Evolutionary conservation across 1,140 invertebrate genomes (phyloP).

Genomic region (Lasioglossum baleicum): DNA sequence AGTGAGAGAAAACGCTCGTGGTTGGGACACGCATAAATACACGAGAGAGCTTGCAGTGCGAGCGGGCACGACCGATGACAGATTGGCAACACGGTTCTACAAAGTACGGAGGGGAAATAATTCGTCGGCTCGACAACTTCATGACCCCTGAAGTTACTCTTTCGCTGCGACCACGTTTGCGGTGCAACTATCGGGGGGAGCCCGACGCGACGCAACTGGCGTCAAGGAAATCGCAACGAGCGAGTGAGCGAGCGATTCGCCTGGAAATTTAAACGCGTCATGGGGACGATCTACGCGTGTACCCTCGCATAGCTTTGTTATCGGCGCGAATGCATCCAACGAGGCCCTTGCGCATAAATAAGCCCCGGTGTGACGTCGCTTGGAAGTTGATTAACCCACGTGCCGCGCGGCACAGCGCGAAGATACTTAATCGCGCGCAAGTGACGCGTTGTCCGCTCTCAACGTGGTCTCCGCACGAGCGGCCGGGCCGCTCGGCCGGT

Average conservation of each 20-base stretch:
- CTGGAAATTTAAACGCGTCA: slow-evolving; percentile 38
- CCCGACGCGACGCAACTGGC: neutral
- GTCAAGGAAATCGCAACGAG: slow-evolving; percentile 45
- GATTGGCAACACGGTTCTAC: slow-evolving; percentile 53
- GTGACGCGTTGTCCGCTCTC: neutral
- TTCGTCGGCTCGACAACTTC: slow-evolving; percentile 58
- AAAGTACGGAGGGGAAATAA: slow-evolving; percentile 53
- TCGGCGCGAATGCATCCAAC: slow-evolving; percentile 49
- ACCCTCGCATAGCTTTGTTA: slow-evolving; percentile 55
- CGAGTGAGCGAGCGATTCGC: neutral
- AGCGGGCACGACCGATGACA: slow-evolving; percentile 53
- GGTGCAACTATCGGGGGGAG: slow-evolving; percentile 42
- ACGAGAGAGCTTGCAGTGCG: neutral
- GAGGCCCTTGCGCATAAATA: slow-evolving; percentile 38
- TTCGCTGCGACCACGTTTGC: slow-evolving; percentile 32
- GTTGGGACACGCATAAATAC: slow-evolving; percentile 43
- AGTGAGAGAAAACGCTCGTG: neutral
- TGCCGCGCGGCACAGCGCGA: slow-evolving; percentile 4
- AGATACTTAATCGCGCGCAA: slow-evolving; percentile 20
- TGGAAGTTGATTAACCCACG: slow-evolving; percentile 52
- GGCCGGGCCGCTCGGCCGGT: too few relatives aligned
- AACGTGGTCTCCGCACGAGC: too few relatives aligned
- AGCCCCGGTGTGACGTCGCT: slow-evolving; percentile 11
- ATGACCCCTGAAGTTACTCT: slow-evolving; percentile 52
- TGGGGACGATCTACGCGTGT: slow-evolving; percentile 23